These are phyloP conservation scores for Pseudoatta argentina DNA, from an alignment of 1,140 invertebrate genomes.

Conservation along the genomic window DNA sequence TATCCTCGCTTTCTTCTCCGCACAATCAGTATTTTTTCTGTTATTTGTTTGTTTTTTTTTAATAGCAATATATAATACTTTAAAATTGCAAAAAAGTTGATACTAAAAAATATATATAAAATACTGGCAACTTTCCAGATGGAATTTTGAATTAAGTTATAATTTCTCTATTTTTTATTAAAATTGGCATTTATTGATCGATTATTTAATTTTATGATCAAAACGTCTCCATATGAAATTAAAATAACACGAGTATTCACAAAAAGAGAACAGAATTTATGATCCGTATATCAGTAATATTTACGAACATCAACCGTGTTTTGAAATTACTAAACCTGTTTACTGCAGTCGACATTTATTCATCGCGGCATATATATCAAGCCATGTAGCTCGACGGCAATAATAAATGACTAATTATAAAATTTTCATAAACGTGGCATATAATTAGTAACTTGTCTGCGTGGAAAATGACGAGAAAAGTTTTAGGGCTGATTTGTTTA, in stretches of 20 bases:
- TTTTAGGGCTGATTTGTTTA: not conserved
- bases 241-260: not conserved
- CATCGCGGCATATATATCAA: not conserved
- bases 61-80: too few species aligned
- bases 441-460: not conserved
- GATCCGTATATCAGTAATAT: slow-evolving; percentile 21
- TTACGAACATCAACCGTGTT: not conserved
- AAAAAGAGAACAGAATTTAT: slow-evolving; percentile 26
- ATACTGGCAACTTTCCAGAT: too few species aligned
- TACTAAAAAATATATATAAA: too few species aligned
- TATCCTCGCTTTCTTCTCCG: too few species aligned
- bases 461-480: not conserved
- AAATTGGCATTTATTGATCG: slow-evolving; percentile 2
- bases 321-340: slow-evolving; percentile 23
- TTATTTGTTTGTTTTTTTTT: too few species aligned
- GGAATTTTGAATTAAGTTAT: not conserved
- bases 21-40: too few species aligned
- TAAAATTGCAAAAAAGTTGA: too few species aligned
- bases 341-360: not conserved
- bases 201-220: slow-evolving; percentile 15
- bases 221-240: not conserved
- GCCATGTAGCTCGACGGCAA: not conserved
- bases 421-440: not conserved
- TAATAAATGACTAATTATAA: slow-evolving; percentile 27
- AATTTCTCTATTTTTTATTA: slow-evolving; percentile 5